A percentile compares a stretch with the other conserved stretches of the same genome.
These are phyloP conservation scores for Linyphia triangularis DNA, from an alignment of 2,888 invertebrate genomes.

Conservation along the genomic window DNA sequence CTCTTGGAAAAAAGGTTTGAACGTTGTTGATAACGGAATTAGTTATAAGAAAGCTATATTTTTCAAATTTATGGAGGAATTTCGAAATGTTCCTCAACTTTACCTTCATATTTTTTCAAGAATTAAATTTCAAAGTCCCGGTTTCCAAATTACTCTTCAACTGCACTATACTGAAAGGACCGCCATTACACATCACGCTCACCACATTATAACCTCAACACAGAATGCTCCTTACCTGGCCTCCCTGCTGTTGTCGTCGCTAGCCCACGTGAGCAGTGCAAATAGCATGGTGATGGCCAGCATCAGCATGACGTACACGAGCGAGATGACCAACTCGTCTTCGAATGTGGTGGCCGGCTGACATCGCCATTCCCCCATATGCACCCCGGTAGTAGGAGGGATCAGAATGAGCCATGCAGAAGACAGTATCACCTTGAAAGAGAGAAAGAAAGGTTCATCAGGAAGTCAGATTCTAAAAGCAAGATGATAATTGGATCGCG, in stretches of 20 bases:
- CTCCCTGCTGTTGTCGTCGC: conserved; percentile 80
- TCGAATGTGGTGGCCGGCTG: conserved; percentile 79
- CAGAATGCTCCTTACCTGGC: conserved; percentile 77
- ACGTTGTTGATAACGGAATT: too few relatives aligned
- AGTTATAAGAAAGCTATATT: too few relatives aligned
- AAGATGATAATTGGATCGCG: too few relatives aligned
- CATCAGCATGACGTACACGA: conserved; percentile 80
- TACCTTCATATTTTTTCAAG: too few relatives aligned
- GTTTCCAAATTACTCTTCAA: neutral
- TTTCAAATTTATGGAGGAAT: too few relatives aligned
- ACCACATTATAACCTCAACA: neutral
- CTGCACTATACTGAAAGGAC: neutral
- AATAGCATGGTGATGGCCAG: conserved; percentile 80
- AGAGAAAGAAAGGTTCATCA: neutral
- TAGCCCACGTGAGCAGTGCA: conserved; percentile 79
- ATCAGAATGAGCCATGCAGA: conserved; percentile 81
- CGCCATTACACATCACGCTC: neutral
- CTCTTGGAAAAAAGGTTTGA: too few relatives aligned
- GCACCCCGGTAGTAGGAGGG: conserved; percentile 79
- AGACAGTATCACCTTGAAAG: conserved; percentile 79
- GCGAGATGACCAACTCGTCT: conserved; percentile 80
- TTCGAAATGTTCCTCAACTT: too few relatives aligned
- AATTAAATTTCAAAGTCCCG: neutral
- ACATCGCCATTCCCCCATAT: conserved; percentile 78
- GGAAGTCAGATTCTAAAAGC: too few relatives aligned